These are phyloP conservation scores for Pachycephus smyrnensis DNA, from an alignment of 2,888 invertebrate species.

Conservation along the genomic window DNA sequence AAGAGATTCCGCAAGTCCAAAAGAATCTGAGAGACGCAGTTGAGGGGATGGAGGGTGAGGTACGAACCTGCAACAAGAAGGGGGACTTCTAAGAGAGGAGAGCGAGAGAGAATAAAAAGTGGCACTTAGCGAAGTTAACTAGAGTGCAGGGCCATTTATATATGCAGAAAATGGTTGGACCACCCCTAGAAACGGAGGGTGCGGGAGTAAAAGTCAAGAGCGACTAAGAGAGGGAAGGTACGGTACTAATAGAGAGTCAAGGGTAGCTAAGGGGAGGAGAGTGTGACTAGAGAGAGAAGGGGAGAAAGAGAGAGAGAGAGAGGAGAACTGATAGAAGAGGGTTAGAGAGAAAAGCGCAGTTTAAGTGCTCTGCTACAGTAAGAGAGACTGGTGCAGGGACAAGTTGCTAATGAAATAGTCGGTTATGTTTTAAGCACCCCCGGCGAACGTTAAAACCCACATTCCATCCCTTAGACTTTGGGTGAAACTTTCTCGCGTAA, in stretches of 20 bases:
- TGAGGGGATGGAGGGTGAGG: not conserved
- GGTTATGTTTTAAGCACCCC: constrained; percentile 49
- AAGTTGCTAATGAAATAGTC: constrained; percentile 52
- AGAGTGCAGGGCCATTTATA: constrained; percentile 42
- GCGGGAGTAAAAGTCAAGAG: constrained; percentile 10
- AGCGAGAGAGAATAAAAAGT: constrained; percentile 30
- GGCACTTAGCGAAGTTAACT: constrained; percentile 41
- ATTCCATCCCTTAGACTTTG: not conserved
- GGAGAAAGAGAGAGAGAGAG: constrained; percentile 11
- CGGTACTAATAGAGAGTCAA: constrained; percentile 11
- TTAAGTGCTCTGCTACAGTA: constrained; percentile 9
- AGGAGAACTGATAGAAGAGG: constrained; percentile 12
- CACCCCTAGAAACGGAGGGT: constrained; percentile 6
- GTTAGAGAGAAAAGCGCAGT: not conserved
- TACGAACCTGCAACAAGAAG: too few relatives aligned
- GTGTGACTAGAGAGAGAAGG: constrained; percentile 27
- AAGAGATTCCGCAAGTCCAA: not conserved
- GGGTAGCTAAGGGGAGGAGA: not conserved
- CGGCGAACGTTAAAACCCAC: constrained; percentile 13
- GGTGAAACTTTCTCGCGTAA: not conserved
- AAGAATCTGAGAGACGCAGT: constrained; percentile 11
- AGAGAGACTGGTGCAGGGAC: constrained; percentile 31
- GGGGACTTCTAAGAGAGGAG: too few relatives aligned
- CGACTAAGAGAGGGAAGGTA: constrained; percentile 17
- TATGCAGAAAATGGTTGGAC: constrained; percentile 37